Base-by-base conservation (phyloP, 2,888 invertebrate genomes). In the Thymelicus lineola region DNA sequence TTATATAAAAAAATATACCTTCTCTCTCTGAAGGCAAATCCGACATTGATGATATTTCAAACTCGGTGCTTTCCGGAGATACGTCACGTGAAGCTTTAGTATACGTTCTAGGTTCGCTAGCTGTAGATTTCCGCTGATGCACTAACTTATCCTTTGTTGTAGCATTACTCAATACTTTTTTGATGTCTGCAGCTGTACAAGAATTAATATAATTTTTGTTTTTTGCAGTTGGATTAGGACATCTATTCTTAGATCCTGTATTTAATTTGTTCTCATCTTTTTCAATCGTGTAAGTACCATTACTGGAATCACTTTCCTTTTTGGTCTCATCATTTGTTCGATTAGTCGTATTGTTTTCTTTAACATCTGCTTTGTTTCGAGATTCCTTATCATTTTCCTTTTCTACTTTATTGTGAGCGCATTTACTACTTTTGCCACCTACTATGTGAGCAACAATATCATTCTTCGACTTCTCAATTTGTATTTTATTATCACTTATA, bases 11-110 rank as follows among this genome's bases (percentile, higher is more conserved):
- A 1, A n/a, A 15, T 77, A 75, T 70, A 88, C 88, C 80, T 14
- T 84, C 83, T 71, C 72, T 82, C 64, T 90, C 90, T 0, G 82
- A 79, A 3, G 89, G 86, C 48, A 87, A 73, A 60, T 91, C 91
- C 0, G 87, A 83, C 46, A 90, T 73, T 0, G 84, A 84, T 0
- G 91, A 90, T 75, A 91, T 87, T 73, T 92, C 91, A 12, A 75
- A 72, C 10, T 90, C 91, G 0, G 91, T 92, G 74, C 86, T 86
- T 0, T 85, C 87, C 0, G 81, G 79, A 0, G 85, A 80, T 0
- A 72, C 50, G 0, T 72, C 68, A 3, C 74, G 65, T 1, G 71
- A 58, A 28, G 70, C 46, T 6, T 38, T 65, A 0, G 70, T 20
- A 7, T 70, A 64, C 0, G 70, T 65, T 28, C 46, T 36, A 9